Conservation (phyloP, 2,888 invertebrate genomes). For the Scaptomyza parva region DNA sequence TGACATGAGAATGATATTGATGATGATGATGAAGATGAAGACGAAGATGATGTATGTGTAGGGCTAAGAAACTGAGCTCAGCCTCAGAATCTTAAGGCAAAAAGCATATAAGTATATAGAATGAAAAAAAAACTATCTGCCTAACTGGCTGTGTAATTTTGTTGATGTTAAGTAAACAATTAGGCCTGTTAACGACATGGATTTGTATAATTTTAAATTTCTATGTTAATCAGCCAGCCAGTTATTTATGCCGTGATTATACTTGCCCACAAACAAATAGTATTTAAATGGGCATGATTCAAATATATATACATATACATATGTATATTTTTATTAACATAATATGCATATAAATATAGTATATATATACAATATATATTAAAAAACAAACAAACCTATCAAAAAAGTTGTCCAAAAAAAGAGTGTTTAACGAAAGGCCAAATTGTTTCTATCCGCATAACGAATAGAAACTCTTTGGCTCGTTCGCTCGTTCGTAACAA, state of each 20-base stretch:
- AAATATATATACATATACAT: conserved; percentile 24
- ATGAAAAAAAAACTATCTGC: conserved; percentile 54
- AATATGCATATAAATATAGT: conserved; percentile 1
- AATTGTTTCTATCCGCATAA: background rate
- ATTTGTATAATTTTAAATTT: conserved; percentile 38
- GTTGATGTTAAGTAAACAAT: conserved; percentile 57
- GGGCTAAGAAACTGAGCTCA: conserved; percentile 25
- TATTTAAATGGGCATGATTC: conserved; percentile 6
- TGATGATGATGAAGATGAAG: conserved; percentile 29
- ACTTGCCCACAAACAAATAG: conserved; percentile 42
- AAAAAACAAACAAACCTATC: conserved; percentile 21
- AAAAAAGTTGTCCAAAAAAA: conserved; percentile 6
- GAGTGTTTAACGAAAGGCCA: background rate
- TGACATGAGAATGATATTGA: conserved; percentile 30
- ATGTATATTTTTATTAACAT: conserved; percentile 19
- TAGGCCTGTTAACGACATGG: conserved; percentile 56
- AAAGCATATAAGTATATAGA: conserved; percentile 23
- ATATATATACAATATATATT: conserved; percentile 19
- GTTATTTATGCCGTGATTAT: conserved; percentile 60
- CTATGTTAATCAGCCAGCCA: conserved; percentile 37
- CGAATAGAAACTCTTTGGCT: background rate
- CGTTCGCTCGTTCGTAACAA: conserved; percentile 3
- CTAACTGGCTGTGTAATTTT: conserved; percentile 62
- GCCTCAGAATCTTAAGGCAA: conserved; percentile 31
- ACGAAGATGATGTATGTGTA: conserved; percentile 48